These are phyloP conservation scores for Pollimyrus isidori DNA, from an alignment of 2,113 vertebrate genomes.

Conservation along the genomic window DNA sequence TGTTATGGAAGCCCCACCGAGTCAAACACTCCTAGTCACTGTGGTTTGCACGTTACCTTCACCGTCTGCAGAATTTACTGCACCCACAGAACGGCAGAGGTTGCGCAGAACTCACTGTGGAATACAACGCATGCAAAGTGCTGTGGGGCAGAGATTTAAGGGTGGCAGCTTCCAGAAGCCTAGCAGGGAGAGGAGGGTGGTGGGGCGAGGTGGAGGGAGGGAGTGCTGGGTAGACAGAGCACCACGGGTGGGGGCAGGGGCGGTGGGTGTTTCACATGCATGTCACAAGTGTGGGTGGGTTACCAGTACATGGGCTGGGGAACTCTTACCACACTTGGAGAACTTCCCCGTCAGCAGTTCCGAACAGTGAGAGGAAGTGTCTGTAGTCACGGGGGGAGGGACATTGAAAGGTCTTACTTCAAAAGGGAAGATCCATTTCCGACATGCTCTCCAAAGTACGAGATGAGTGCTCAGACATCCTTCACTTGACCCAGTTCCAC, in stretches of 20 bases:
- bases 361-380: constrained; percentile 75
- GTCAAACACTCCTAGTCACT: not conserved
- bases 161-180: not conserved
- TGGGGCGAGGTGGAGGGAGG: not conserved
- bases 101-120: not conserved
- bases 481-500: not conserved
- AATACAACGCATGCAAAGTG: not conserved
- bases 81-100: not conserved
- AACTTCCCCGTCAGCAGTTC: constrained; percentile 76
- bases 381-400: constrained; percentile 55
- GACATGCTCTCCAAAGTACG: not conserved
- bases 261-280: constrained; percentile 1
- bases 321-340: constrained; percentile 80
- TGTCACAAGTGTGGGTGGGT: not conserved
- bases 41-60: not conserved
- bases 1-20: not conserved
- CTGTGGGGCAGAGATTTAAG: not conserved
- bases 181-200: not conserved
- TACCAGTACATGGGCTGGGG: constrained; percentile 17
- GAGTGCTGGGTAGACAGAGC: not conserved
- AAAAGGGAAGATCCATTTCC: not conserved
- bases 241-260: not conserved
- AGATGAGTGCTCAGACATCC: not conserved
- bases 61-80: not conserved
- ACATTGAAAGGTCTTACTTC: not conserved